These are phyloP conservation scores for Camptogramma bilineatum DNA, from an alignment of 2,888 invertebrate species.

Conservation along the genomic window DNA sequence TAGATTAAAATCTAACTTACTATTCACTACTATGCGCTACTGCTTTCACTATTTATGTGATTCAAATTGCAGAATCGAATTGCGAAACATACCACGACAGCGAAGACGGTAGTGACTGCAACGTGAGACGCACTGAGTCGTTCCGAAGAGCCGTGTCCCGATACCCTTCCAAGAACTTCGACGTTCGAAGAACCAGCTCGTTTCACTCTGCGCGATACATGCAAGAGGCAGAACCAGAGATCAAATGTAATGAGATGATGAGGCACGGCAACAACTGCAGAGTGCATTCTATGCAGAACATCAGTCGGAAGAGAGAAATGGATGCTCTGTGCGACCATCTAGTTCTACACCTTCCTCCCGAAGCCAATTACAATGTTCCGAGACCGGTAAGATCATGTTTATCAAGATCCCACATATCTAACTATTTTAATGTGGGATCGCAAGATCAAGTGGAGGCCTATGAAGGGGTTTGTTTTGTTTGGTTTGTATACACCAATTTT, in stretches of 20 bases:
- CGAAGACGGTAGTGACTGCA: slow-evolving; percentile 78
- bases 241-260: slow-evolving; percentile 56
- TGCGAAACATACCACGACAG: slow-evolving; percentile 79
- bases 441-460: too few species aligned
- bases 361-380: slow-evolving; percentile 69
- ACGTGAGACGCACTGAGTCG: slow-evolving; percentile 73
- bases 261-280: slow-evolving; percentile 66
- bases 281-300: slow-evolving; percentile 77
- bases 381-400: slow-evolving; percentile 64
- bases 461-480: too few species aligned
- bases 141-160: slow-evolving; percentile 70
- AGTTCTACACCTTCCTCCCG: slow-evolving; percentile 74
- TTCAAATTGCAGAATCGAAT: slow-evolving; percentile 67
- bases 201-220: slow-evolving; percentile 75
- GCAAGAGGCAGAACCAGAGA: slow-evolving; percentile 64
- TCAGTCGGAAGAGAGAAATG: slow-evolving; percentile 71
- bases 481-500: not conserved
- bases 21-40: not conserved
- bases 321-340: slow-evolving; percentile 75
- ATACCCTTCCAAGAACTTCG: slow-evolving; percentile 67
- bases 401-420: not conserved
- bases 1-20: not conserved
- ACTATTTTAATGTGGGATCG: too few species aligned
- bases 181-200: slow-evolving; percentile 72
- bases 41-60: not conserved